Evolutionary conservation across 2,797 vertebrate species (phyloP).

Genomic region (Sebastes glaucus): DNA sequence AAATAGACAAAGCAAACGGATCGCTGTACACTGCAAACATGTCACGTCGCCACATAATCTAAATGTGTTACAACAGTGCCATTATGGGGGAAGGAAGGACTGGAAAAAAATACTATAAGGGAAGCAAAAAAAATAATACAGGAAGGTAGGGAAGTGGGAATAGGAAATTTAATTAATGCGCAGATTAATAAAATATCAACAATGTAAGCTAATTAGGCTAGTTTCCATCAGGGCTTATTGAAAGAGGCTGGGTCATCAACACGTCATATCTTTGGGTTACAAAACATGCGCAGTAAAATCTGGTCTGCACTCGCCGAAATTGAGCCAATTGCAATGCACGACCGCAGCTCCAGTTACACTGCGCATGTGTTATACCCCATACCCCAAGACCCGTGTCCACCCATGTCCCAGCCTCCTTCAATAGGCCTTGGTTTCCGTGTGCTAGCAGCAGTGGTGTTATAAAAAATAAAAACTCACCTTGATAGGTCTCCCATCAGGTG

Average conservation of each 20-base stretch:
- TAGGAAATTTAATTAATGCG: background rate
- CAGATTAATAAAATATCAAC: background rate
- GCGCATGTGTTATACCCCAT: too few species aligned
- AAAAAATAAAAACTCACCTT: conserved; percentile 83
- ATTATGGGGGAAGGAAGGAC: background rate
- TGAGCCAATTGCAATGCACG: too few species aligned
- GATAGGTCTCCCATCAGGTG: conserved; percentile 94
- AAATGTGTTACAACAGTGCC: background rate
- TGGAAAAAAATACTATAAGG: background rate
- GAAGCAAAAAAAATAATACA: background rate
- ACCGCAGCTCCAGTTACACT: too few species aligned
- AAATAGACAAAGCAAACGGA: background rate
- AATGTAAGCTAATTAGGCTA: background rate
- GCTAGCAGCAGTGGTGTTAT: background rate
- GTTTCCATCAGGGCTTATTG: background rate
- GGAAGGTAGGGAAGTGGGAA: background rate
- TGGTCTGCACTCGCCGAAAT: too few species aligned
- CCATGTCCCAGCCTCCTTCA: too few species aligned
- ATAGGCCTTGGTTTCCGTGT: background rate
- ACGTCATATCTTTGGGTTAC: too few species aligned
- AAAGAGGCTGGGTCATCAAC: too few species aligned
- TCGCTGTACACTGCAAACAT: background rate
- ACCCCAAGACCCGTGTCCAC: too few species aligned
- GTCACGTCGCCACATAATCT: background rate
- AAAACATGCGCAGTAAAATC: too few species aligned